Evolutionary conservation across 2,113 vertebrate genomes (phyloP).

Genomic region (Peromyscus californicus): DNA sequence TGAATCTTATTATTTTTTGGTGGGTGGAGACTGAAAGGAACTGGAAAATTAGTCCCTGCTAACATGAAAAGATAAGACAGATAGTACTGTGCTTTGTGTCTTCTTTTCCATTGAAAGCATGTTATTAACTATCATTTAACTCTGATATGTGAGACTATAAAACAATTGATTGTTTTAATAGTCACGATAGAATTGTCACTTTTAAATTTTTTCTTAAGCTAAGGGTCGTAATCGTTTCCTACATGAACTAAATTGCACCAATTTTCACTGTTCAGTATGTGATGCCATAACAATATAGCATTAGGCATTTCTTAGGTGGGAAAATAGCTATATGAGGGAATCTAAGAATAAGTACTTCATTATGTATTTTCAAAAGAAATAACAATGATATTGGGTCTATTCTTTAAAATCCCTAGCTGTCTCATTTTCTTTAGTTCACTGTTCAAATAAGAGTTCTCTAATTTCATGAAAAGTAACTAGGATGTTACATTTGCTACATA

Average conservation of each 20-base stretch:
- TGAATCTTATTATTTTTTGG: not conserved
- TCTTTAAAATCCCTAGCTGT: constrained; percentile 31
- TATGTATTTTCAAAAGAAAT: constrained; percentile 45
- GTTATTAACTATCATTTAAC: constrained; percentile 75
- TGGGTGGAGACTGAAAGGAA: constrained; percentile 32
- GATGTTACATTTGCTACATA: not conserved
- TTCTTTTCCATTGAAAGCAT: constrained; percentile 68
- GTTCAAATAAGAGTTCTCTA: constrained; percentile 57
- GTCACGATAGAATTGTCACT: constrained; percentile 46
- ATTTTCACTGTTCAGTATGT: constrained; percentile 67
- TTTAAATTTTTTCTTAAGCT: constrained; percentile 66
- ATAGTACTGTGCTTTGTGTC: constrained; percentile 38
- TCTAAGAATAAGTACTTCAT: constrained; percentile 66
- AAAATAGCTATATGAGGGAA: constrained; percentile 41
- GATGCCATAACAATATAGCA: constrained; percentile 56
- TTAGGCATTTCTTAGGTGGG: constrained; percentile 29
- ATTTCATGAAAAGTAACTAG: constrained; percentile 51
- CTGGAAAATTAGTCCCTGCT: constrained; percentile 56
- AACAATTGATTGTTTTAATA: constrained; percentile 76
- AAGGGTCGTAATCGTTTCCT: constrained; percentile 51
- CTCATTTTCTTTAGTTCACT: constrained; percentile 51
- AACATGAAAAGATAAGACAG: constrained; percentile 42
- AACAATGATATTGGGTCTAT: constrained; percentile 49
- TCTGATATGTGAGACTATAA: constrained; percentile 45
- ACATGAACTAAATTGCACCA: constrained; percentile 73